Evolutionary conservation across 1,140 invertebrate species (phyloP).

Genomic region (Pseudomyrmex pallidus): DNA sequence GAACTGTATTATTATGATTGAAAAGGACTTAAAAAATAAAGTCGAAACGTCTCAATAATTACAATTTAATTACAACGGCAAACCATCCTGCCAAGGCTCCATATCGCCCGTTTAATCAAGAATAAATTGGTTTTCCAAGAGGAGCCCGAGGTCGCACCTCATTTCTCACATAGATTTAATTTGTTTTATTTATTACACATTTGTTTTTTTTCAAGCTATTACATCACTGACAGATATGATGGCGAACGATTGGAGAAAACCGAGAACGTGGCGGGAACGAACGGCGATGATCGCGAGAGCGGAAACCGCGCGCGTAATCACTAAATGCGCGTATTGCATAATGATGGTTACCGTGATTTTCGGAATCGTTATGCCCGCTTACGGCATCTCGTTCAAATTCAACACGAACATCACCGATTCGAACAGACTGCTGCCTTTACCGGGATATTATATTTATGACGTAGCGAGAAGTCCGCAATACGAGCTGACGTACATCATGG

Average conservation of each 20-base stretch:
- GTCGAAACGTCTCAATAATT: no score
- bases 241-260: constrained; percentile 1
- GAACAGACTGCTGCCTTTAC: not conserved
- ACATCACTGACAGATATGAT: constrained; percentile 5
- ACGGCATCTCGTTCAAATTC: not conserved
- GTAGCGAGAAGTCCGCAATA: not conserved
- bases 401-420: not conserved
- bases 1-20: no score
- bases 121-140: no score
- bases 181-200: not conserved
- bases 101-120: no score
- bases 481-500: not conserved
- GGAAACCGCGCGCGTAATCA: not conserved
- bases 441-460: constrained; percentile 3
- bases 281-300: constrained; percentile 15
- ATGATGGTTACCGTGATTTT: not conserved
- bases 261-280: not conserved
- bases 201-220: constrained; percentile 17
- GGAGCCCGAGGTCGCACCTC: no score
- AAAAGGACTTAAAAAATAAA: no score
- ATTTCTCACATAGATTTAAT: no score
- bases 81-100: no score
- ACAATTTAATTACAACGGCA: no score
- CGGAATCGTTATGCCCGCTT: not conserved
- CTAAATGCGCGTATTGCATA: not conserved